These are phyloP conservation scores for Tragopan temminckii DNA, from an alignment of 2,797 vertebrate genomes.

Conservation along the genomic window DNA sequence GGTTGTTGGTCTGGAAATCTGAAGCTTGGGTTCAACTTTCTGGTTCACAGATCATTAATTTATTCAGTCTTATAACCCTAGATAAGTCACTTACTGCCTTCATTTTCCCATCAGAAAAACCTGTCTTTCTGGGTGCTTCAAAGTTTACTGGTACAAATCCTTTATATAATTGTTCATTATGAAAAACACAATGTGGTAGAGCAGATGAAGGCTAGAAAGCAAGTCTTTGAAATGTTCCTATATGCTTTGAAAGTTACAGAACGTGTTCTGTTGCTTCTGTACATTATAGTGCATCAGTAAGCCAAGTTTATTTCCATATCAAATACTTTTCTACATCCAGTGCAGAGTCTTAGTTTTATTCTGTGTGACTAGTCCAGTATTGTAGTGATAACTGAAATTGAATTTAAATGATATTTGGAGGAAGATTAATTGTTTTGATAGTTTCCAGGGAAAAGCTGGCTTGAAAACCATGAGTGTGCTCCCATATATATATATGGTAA, in stretches of 20 bases:
- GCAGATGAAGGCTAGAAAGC: neutral
- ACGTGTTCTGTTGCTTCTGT: neutral
- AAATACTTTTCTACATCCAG: neutral
- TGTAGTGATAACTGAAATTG: neutral
- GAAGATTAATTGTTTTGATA: neutral
- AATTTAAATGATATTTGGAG: neutral
- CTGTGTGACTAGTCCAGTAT: neutral
- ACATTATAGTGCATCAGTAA: neutral
- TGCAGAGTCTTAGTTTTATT: neutral
- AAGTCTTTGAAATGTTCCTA: neutral
- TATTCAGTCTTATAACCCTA: neutral
- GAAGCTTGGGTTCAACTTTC: neutral
- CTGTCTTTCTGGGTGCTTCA: neutral
- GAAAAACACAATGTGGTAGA: neutral
- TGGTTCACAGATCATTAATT: neutral
- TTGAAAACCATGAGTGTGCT: neutral
- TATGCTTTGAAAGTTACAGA: neutral
- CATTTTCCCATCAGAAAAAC: neutral
- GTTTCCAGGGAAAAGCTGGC: neutral
- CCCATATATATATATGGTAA: neutral
- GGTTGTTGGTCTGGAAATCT: neutral
- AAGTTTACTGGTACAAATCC: neutral
- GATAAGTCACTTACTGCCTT: neutral
- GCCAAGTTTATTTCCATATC: neutral
- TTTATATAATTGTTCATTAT: fast-evolving